phyloP scores from a whole-genome alignment of 2,797 vertebrate species.

The Neomorphus geoffroyi region DNA sequence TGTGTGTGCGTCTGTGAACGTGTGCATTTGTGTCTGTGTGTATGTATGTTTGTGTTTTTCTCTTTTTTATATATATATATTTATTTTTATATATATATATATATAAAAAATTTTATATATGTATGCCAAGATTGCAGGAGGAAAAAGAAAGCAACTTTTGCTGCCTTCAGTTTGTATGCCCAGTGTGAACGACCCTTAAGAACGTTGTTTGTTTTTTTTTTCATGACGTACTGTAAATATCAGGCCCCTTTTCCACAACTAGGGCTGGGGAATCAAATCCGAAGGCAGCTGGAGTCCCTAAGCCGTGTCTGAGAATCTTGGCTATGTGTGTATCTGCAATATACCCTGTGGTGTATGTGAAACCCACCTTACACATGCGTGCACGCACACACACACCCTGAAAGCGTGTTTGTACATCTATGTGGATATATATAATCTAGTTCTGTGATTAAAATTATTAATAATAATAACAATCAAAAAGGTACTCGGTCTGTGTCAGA shows the following conservation, averaged over 20 bases:
- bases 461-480: constrained; percentile 56
- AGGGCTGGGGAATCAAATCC: neutral
- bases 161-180: constrained; percentile 24
- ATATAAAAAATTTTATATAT: constrained; percentile 58
- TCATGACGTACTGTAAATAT: neutral
- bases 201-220: neutral
- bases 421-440: constrained; percentile 70
- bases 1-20: constrained; percentile 70
- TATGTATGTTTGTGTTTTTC: constrained; percentile 1
- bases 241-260: neutral
- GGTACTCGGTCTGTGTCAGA: constrained; percentile 68
- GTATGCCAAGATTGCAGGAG: constrained; percentile 34
- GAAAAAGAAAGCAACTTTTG: neutral
- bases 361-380: neutral
- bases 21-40: constrained; percentile 41
- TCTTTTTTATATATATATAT: constrained; percentile 66
- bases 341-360: constrained; percentile 39
- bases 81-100: constrained; percentile 65
- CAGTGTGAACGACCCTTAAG: neutral
- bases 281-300: constrained; percentile 34
- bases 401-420: constrained; percentile 64
- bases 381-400: neutral
- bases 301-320: constrained; percentile 41
- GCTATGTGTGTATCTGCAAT: constrained; percentile 41
- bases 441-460: constrained; percentile 72